A percentile compares a stretch with the other conserved stretches of the same genome.
Evolutionary conservation across 1,140 invertebrate species (phyloP).

Genomic region (Bombus huntii): DNA sequence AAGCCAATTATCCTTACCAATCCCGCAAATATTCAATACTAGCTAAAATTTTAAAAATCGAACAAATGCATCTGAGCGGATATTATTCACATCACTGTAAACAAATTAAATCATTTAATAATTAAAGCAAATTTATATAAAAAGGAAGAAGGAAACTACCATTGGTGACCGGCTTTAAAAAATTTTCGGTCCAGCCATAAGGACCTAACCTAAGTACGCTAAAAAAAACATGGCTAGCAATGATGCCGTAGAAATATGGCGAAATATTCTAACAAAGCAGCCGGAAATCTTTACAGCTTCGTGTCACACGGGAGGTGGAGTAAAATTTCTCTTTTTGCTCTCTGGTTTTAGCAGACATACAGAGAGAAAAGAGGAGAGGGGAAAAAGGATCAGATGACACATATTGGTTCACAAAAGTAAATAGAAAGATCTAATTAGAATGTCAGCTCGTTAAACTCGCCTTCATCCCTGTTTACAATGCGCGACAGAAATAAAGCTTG

Average conservation of each 20-base stretch:
- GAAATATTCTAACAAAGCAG: conserved; percentile 1
- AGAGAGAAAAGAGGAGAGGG: background rate
- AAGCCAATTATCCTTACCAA: too few species aligned
- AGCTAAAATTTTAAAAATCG: too few species aligned
- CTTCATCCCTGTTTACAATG: conserved; percentile 51
- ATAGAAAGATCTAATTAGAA: conserved; percentile 59
- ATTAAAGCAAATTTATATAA: too few species aligned
- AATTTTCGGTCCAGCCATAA: background rate
- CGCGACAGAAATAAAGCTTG: conserved; percentile 57
- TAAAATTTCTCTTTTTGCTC: conserved; percentile 1
- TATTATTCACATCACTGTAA: background rate
- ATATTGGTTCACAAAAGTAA: conserved; percentile 49
- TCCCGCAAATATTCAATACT: too few species aligned
- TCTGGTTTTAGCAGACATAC: conserved; percentile 27
- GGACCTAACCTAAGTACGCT: background rate
- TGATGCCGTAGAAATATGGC: background rate
- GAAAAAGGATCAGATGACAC: conserved; percentile 24
- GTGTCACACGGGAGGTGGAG: background rate
- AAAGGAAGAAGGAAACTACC: background rate
- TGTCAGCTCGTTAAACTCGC: conserved; percentile 58
- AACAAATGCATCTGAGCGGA: background rate
- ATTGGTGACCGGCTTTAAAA: conserved; percentile 1
- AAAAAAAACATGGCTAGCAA: background rate
- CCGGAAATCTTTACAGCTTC: conserved; percentile 16
- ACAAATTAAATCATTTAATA: background rate